These are phyloP conservation scores for Chiloscyllium plagiosum DNA, from an alignment of 2,113 vertebrate species.

Conservation along the genomic window DNA sequence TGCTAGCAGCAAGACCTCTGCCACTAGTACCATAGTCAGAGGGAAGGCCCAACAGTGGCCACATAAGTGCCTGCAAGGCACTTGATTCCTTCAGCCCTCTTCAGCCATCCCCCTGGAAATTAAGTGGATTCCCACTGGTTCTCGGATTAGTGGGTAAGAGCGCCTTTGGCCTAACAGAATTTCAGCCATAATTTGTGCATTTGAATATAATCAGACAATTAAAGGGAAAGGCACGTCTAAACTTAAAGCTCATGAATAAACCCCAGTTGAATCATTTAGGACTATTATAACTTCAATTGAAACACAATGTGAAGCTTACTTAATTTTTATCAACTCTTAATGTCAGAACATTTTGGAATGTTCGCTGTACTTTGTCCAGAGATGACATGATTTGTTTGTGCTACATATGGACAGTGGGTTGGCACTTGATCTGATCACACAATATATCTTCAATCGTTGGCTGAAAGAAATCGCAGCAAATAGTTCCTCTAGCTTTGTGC, in stretches of 20 bases:
- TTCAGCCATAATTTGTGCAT: neutral
- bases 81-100: too few relatives aligned
- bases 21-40: too few relatives aligned
- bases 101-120: neutral
- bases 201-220: neutral
- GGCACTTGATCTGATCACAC: neutral
- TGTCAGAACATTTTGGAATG: neutral
- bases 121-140: neutral
- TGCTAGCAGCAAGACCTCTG: neutral
- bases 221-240: neutral
- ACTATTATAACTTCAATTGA: neutral
- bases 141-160: neutral
- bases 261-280: neutral
- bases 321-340: neutral
- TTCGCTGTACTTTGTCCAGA: neutral
- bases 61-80: neutral
- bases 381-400: neutral
- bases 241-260: neutral
- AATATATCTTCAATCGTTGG: neutral
- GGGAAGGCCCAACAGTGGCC: neutral
- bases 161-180: neutral
- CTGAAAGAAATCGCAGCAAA: neutral
- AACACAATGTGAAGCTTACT: neutral
- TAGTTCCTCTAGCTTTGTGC: neutral
- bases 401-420: neutral